phyloP scores from a whole-genome alignment of 1,140 invertebrate species.

The Neotoxoptera formosana region DNA sequence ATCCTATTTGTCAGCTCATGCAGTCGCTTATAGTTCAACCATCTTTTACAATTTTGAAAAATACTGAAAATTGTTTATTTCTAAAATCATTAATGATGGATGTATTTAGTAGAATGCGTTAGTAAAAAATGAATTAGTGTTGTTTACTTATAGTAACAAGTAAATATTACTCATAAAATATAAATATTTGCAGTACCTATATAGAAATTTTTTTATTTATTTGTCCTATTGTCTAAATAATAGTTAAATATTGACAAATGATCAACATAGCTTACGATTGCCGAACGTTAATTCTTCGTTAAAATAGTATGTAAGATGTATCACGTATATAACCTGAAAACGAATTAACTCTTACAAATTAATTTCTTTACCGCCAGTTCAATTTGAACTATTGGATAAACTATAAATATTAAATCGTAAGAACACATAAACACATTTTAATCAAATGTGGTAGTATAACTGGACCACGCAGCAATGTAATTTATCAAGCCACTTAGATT shows the following conservation, averaged over 20 bases:
- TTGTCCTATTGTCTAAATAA: background rate
- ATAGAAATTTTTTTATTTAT: background rate
- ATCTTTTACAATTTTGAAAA: background rate
- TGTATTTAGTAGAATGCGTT: background rate
- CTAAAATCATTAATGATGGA: background rate
- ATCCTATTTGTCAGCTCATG: constrained; percentile 27
- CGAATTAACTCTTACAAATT: background rate
- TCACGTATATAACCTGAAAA: no score
- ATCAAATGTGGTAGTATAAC: background rate
- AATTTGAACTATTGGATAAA: background rate
- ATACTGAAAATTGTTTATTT: background rate
- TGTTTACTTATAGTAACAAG: background rate
- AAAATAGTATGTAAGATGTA: no score
- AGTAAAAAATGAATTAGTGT: background rate
- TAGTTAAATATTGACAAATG: background rate
- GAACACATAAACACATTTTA: background rate
- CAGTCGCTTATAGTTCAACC: background rate
- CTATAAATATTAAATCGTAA: background rate
- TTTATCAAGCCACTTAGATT: background rate
- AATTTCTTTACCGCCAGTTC: background rate
- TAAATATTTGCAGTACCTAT: background rate
- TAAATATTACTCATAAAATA: background rate
- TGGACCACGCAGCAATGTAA: background rate
- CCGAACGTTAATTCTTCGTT: background rate
- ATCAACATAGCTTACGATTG: background rate